Conservation (phyloP, 2,797 vertebrate species). For the Serranus cabrilla region DNA sequence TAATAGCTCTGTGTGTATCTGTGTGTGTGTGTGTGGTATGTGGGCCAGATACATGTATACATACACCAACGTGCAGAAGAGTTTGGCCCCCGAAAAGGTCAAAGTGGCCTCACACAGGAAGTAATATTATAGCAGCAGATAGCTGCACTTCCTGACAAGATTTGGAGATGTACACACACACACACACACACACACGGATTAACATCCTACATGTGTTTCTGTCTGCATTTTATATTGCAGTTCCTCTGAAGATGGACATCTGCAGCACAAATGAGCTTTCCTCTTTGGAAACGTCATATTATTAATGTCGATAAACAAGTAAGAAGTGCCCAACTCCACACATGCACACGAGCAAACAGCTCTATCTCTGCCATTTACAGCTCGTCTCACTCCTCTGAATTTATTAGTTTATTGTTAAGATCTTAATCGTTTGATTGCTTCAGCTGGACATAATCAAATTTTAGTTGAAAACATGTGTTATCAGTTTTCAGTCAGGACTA, state of each 20-base stretch:
- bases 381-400: background rate
- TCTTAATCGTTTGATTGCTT: conserved; percentile 1
- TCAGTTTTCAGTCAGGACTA: background rate
- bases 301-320: background rate
- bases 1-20: conserved; percentile 60
- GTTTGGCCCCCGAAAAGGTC: conserved; percentile 45
- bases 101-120: conserved; percentile 41
- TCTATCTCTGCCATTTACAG: conserved; percentile 1
- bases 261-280: background rate
- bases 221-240: background rate
- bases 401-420: background rate
- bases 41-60: background rate
- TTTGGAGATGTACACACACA: background rate
- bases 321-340: background rate
- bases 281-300: background rate
- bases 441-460: background rate
- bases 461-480: background rate
- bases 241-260: background rate
- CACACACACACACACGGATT: background rate
- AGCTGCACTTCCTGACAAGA: conserved; percentile 24
- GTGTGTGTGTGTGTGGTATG: conserved; percentile 35
- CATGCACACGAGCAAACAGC: background rate
- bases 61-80: conserved; percentile 13
- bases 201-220: background rate
- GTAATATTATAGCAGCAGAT: conserved; percentile 37